phyloP scores from a whole-genome alignment of 2,888 invertebrate species.

The Tuta absoluta region DNA sequence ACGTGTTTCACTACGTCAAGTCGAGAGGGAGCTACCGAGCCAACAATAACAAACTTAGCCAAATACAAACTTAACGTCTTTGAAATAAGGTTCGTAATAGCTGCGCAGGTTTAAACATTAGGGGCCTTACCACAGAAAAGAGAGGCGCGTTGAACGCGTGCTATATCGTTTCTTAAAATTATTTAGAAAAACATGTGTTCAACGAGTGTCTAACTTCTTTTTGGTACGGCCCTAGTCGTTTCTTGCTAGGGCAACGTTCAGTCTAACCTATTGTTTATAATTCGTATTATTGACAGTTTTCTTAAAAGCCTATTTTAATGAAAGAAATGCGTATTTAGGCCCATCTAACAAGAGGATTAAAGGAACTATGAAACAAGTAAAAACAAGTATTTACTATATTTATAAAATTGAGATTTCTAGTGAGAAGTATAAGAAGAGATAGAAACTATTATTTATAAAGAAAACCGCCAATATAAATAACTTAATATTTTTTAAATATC shows the following conservation, averaged over 20 bases:
- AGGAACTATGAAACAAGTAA: not conserved
- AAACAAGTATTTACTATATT: not conserved
- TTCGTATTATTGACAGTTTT: constrained; percentile 30
- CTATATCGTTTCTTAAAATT: too few relatives aligned
- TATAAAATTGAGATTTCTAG: not conserved
- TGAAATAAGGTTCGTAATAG: constrained; percentile 36
- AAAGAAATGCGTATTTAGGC: not conserved
- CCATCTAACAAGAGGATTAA: not conserved
- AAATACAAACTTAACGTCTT: constrained; percentile 38
- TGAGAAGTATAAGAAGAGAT: not conserved
- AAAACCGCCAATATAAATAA: constrained; percentile 21
- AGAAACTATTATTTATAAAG: not conserved
- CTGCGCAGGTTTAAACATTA: constrained; percentile 36
- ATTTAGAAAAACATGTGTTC: too few relatives aligned
- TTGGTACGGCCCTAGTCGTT: too few relatives aligned
- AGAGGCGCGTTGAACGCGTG: too few relatives aligned
- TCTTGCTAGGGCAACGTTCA: constrained; percentile 32
- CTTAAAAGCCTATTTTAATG: constrained; percentile 6
- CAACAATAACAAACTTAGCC: constrained; percentile 28
- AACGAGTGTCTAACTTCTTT: too few relatives aligned
- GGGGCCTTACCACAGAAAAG: too few relatives aligned
- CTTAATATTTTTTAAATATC: not conserved
- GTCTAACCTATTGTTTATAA: constrained; percentile 18
- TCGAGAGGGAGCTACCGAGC: constrained; percentile 21
- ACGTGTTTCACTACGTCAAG: constrained; percentile 8